Conservation (phyloP, 2,113 vertebrate species). For the Salminus brasiliensis region DNA sequence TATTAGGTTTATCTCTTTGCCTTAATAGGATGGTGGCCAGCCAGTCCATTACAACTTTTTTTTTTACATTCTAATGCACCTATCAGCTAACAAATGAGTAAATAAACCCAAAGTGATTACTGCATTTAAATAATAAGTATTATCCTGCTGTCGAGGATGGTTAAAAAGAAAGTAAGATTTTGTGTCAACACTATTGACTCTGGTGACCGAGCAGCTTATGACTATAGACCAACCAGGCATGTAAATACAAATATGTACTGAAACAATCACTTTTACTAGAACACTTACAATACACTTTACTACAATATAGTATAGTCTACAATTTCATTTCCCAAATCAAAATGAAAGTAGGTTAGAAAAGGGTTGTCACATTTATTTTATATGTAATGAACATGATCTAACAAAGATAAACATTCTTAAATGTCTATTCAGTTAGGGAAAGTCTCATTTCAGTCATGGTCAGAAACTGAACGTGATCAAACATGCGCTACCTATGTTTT, state of each 20-base stretch:
- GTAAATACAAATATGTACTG: not conserved
- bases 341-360: too few relatives aligned
- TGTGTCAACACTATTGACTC: not conserved
- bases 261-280: not conserved
- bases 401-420: too few relatives aligned
- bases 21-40: not conserved
- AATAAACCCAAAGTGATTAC: not conserved
- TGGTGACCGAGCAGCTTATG: not conserved
- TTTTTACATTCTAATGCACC: conserved; percentile 1
- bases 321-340: too few relatives aligned
- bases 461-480: too few relatives aligned
- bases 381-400: too few relatives aligned
- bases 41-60: not conserved
- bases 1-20: conserved; percentile 29
- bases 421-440: too few relatives aligned
- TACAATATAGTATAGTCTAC: too few relatives aligned
- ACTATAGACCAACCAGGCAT: not conserved
- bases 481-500: too few relatives aligned
- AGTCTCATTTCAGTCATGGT: too few relatives aligned
- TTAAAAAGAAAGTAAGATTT: too few relatives aligned
- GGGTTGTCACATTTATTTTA: too few relatives aligned
- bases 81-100: conserved; percentile 8
- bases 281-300: too few relatives aligned
- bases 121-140: conserved; percentile 2
- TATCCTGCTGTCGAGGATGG: not conserved